Percentiles rank a stretch among this genome's conserved stretches.
These are phyloP conservation scores for Triops longicaudatus DNA, from an alignment of 1,140 invertebrate species.

Conservation along the genomic window DNA sequence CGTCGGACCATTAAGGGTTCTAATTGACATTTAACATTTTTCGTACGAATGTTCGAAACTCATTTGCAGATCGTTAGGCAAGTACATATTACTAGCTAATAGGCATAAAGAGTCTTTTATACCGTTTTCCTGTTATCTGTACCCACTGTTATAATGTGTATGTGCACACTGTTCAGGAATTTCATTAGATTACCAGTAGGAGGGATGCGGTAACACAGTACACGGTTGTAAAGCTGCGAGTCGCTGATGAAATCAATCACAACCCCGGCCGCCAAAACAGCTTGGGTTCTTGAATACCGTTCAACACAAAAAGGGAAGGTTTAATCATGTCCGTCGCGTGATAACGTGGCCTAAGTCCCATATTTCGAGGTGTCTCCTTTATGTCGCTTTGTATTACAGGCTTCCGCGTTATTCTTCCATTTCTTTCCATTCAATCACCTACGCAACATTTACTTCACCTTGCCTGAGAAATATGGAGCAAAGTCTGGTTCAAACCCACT, in stretches of 20 bases:
- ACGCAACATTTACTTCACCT: neutral
- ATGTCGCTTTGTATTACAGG: neutral
- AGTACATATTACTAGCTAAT: too few species aligned
- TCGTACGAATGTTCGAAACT: too few species aligned
- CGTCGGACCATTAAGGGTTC: too few species aligned
- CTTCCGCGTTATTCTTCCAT: neutral
- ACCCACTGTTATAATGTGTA: too few species aligned
- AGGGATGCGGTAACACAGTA: too few species aligned
- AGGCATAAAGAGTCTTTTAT: too few species aligned
- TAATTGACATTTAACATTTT: too few species aligned
- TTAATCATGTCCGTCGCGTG: conserved; percentile 4
- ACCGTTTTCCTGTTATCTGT: too few species aligned
- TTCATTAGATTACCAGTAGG: too few species aligned
- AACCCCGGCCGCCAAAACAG: neutral
- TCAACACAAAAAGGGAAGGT: neutral
- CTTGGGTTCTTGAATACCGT: neutral
- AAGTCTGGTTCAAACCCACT: neutral
- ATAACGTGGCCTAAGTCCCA: neutral
- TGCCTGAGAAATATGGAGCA: neutral
- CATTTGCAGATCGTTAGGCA: too few species aligned
- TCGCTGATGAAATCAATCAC: neutral
- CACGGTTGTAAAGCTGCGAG: neutral
- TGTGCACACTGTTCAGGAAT: too few species aligned
- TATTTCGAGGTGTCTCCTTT: neutral
- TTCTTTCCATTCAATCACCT: neutral